Conservation (phyloP, 1,140 invertebrate species). For the Diplogasteroides magnus region DNA sequence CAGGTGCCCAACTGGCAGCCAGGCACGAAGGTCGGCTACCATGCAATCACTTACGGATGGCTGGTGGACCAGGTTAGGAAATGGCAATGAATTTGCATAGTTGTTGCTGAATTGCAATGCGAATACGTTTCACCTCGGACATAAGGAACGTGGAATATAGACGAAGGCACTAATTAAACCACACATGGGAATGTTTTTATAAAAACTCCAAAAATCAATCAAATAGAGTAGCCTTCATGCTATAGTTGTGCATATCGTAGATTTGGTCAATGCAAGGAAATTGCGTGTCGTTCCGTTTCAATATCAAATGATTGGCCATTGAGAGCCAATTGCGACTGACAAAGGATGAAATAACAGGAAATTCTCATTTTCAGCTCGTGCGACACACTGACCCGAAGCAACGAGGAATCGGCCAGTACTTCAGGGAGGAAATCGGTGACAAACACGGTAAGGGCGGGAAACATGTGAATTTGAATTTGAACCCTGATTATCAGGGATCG, state of each 20-base stretch:
- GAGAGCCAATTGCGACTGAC: not conserved
- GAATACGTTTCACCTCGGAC: too few relatives aligned
- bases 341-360: not conserved
- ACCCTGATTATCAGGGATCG: constrained; percentile 24
- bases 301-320: not conserved
- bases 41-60: constrained; percentile 52
- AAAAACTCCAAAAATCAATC: too few relatives aligned
- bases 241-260: too few relatives aligned
- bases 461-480: constrained; percentile 6
- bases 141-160: too few relatives aligned
- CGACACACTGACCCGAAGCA: constrained; percentile 48
- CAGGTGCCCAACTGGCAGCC: constrained; percentile 37
- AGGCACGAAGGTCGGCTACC: constrained; percentile 47
- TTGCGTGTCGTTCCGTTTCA: too few relatives aligned
- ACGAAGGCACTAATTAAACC: too few relatives aligned
- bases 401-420: constrained; percentile 50
- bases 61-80: constrained; percentile 55
- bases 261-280: too few relatives aligned
- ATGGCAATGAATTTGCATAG: too few relatives aligned
- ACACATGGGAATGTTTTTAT: too few relatives aligned
- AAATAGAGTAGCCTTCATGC: too few relatives aligned
- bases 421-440: constrained; percentile 54
- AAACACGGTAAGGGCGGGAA: constrained; percentile 45
- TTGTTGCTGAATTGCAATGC: too few relatives aligned
- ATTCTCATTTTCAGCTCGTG: constrained; percentile 41